Percentiles rank a stretch among this genome's conserved stretches.
Evolutionary conservation across 2,797 vertebrate genomes (phyloP).

Genomic region (Aratinga solstitialis): DNA sequence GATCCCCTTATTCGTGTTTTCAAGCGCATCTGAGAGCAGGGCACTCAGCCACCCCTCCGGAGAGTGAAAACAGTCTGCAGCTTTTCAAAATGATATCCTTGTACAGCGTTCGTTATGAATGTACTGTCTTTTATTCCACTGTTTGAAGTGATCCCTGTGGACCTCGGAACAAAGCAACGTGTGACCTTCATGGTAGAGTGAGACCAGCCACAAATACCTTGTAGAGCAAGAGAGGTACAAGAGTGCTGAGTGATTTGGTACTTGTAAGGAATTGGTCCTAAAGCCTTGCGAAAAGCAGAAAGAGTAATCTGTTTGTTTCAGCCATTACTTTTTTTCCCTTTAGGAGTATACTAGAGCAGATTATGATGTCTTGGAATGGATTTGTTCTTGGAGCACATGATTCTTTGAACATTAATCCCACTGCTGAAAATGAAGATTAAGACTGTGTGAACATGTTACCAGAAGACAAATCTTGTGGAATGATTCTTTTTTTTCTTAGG

Average conservation of each 20-base stretch:
- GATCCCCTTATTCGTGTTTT: neutral
- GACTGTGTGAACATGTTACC: neutral
- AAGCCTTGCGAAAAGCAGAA: neutral
- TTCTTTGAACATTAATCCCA: neutral
- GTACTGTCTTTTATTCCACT: neutral
- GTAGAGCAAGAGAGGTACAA: neutral
- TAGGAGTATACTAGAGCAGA: neutral
- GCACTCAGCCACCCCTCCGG: neutral
- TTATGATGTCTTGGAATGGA: neutral
- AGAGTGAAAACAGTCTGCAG: neutral
- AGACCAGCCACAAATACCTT: neutral
- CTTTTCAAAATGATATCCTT: neutral
- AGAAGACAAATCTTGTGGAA: neutral
- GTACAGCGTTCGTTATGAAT: neutral
- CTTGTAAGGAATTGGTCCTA: neutral
- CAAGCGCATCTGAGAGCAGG: neutral
- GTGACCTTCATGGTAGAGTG: neutral
- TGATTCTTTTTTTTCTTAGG: neutral
- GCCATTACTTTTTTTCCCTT: neutral
- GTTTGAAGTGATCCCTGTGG: neutral
- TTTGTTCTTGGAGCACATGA: neutral
- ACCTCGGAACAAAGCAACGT: neutral
- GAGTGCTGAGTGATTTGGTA: neutral
- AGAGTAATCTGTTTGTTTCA: neutral
- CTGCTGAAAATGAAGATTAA: neutral